Base-by-base conservation (phyloP, 2,888 invertebrate species). In the Apotomis turbidana region DNA sequence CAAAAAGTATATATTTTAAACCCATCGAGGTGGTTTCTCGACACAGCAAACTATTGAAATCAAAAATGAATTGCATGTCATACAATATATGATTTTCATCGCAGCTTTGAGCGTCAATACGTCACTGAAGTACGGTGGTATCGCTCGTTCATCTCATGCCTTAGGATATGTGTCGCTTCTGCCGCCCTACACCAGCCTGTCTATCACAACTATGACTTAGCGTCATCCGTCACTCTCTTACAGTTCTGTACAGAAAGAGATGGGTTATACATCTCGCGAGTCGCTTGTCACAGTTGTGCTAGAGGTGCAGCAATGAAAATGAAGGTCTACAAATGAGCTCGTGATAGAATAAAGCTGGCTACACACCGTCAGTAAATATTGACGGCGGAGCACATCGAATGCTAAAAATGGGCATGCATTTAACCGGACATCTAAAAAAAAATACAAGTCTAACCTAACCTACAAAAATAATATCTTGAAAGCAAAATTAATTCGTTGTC, bases 11-110 rank as follows among this genome's bases (percentile, higher is more conserved):
- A 49, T 15, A 41, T 54, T 60, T 55, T 54, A 38, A 49, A 10
- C 8, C n/a, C 38, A 57, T 61, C 66, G 74, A 71, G 73, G 71
- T 71, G 73, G 73, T 41, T 70, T 71, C 70, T 69, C 57, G 64
- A 52, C 38, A 55, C 54, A 9, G 9, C 49, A 44, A 13, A 44
- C 57, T 44, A 55, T 38, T 61, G n/a, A 62, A 69, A 68, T 59
- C 12, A 36, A 27, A 12, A 54, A 55, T 54, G 2, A 54, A 44
- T 52, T 54, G 10, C 44, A 49, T 44, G 46, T 36, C 12, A 62
- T n/a, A 41, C 27, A 13, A 46, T 46, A 27, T 44, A 46, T 61
- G 49, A 46, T 15, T 61, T 49, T 61, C 44, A 12, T 10, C 15
- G 27, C 3, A 62, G 36, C 49, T 36, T 36, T 62, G 62, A 36